Percentiles rank a stretch among this genome's conserved stretches.
Evolutionary conservation across 2,797 vertebrate genomes (phyloP).

Genomic region (Lithobates sylvaticus): DNA sequence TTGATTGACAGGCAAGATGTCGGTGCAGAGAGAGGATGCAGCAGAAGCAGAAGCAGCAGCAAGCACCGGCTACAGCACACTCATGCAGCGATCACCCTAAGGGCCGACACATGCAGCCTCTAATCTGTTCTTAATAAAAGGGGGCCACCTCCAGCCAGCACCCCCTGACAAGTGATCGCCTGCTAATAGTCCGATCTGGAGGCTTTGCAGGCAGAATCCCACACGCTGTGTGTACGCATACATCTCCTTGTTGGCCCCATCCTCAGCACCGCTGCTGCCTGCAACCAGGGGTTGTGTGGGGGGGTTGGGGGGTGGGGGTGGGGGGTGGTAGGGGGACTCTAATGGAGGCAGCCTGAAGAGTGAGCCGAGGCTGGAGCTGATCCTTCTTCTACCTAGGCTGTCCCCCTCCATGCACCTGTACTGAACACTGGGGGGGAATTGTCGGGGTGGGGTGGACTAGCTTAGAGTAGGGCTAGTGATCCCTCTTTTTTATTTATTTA

Average conservation of each 20-base stretch:
- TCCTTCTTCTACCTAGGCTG: constrained; percentile 20
- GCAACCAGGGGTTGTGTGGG: constrained; percentile 62
- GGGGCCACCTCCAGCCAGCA: constrained; percentile 1
- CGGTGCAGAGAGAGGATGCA: constrained; percentile 85
- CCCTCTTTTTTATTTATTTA: not conserved
- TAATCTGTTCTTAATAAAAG: not conserved
- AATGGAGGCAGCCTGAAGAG: constrained; percentile 81
- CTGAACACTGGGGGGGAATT: constrained; percentile 39
- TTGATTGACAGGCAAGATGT: constrained; percentile 93
- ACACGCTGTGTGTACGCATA: constrained; percentile 17
- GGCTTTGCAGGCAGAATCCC: constrained; percentile 25
- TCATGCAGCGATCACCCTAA: constrained; percentile 76
- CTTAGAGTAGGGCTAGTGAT: not conserved
- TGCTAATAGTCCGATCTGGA: constrained; percentile 8
- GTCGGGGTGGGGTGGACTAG: constrained; percentile 20
- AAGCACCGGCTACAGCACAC: constrained; percentile 76
- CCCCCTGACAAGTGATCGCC: constrained; percentile 15
- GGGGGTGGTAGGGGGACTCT: constrained; percentile 68
- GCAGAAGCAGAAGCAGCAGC: constrained; percentile 67
- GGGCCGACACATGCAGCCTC: constrained; percentile 39
- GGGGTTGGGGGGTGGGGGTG: constrained; percentile 72
- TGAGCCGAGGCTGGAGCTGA: not conserved
- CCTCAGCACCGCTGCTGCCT: constrained; percentile 73
- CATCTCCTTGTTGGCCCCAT: constrained; percentile 66
- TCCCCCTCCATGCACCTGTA: constrained; percentile 50